Percentiles rank a stretch among this genome's conserved stretches.
Evolutionary conservation across 2,888 invertebrate species (phyloP).

Genomic region (Acronicta leporina): DNA sequence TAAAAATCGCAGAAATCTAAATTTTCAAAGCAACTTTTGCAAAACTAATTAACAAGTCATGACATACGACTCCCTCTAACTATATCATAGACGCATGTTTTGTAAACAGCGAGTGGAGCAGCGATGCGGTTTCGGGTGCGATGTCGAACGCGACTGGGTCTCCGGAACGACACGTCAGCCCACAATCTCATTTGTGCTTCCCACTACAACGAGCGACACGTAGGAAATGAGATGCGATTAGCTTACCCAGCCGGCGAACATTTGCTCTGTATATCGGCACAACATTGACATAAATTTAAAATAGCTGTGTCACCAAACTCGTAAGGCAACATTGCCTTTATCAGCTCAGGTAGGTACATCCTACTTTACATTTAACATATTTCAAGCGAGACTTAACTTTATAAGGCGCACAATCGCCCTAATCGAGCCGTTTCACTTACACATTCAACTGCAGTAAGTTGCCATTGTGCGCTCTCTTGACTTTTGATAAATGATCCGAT

Average conservation of each 20-base stretch:
- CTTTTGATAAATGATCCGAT: conserved; percentile 60
- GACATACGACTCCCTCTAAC: conserved; percentile 15
- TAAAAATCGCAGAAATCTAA: neutral
- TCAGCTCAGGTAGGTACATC: conserved; percentile 48
- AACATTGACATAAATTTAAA: conserved; percentile 57
- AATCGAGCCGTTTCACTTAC: conserved; percentile 52
- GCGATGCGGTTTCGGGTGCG: conserved; percentile 63
- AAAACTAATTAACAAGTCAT: conserved; percentile 1
- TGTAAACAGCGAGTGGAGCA: conserved; percentile 51
- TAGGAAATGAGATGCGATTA: conserved; percentile 84
- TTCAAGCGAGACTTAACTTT: conserved; percentile 47
- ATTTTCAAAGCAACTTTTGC: no score
- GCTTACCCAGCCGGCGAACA: conserved; percentile 69
- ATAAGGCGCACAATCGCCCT: conserved; percentile 50
- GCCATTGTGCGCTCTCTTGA: conserved; percentile 52
- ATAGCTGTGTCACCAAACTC: conserved; percentile 51
- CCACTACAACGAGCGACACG: conserved; percentile 77
- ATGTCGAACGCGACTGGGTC: conserved; percentile 70
- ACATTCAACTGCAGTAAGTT: conserved; percentile 53
- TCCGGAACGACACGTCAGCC: conserved; percentile 76
- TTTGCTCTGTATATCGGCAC: conserved; percentile 58
- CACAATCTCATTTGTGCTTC: conserved; percentile 82
- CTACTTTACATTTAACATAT: conserved; percentile 47
- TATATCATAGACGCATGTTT: conserved; percentile 48
- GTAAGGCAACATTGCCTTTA: conserved; percentile 53